phyloP scores from a whole-genome alignment of 2,113 vertebrate genomes.

The Oenanthe oenanthe region DNA sequence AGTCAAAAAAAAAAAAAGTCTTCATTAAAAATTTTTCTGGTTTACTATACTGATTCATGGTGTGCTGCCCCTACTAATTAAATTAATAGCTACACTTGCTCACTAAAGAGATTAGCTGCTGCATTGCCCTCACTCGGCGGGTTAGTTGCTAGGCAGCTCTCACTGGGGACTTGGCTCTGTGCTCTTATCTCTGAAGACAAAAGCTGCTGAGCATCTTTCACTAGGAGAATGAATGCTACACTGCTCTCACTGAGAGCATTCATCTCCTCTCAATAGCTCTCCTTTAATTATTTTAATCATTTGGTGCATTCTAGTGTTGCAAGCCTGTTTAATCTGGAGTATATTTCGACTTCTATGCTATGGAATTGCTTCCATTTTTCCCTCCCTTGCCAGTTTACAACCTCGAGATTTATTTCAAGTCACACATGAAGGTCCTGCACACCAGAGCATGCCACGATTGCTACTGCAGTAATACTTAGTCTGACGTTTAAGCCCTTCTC shows the following conservation, averaged over 20 bases:
- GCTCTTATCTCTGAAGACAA: slow-evolving; percentile 46
- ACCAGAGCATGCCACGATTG: neutral
- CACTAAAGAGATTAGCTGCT: slow-evolving; percentile 73
- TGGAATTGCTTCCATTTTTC: neutral
- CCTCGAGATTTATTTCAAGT: neutral
- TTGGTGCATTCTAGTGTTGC: slow-evolving; percentile 54
- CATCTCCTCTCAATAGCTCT: slow-evolving; percentile 68
- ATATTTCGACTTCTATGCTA: neutral
- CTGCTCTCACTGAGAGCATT: slow-evolving; percentile 28
- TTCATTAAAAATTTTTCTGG: slow-evolving; percentile 63
- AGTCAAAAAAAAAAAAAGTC: slow-evolving; percentile 42
- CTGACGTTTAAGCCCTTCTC: neutral
- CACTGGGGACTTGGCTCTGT: slow-evolving; percentile 11
- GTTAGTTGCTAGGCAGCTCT: slow-evolving; percentile 75
- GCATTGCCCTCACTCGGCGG: slow-evolving; percentile 23
- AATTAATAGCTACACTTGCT: slow-evolving; percentile 80
- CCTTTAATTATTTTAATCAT: slow-evolving; percentile 69
- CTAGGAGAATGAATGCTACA: slow-evolving; percentile 9
- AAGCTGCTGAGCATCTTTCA: slow-evolving; percentile 13
- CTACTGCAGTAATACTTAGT: neutral
- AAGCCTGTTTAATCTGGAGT: slow-evolving; percentile 51
- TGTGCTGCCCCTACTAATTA: slow-evolving; percentile 74
- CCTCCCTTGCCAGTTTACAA: neutral
- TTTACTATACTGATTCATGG: slow-evolving; percentile 67
- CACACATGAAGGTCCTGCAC: neutral